Conservation (phyloP, 2,888 invertebrate species). For the Acronicta psi region DNA sequence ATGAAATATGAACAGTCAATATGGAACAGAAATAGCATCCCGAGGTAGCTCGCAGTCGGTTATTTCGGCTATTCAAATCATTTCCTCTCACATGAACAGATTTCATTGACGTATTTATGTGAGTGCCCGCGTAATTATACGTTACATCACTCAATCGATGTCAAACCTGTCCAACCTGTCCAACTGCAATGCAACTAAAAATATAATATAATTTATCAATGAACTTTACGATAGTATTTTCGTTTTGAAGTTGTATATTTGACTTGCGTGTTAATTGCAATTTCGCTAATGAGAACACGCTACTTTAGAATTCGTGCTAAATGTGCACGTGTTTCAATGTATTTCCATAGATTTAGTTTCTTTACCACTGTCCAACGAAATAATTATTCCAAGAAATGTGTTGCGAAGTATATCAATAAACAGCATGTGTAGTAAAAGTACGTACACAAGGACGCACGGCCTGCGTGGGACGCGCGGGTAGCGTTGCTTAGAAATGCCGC, state of each 20-base stretch:
- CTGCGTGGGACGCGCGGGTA: conserved; percentile 40
- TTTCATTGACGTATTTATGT: conserved; percentile 50
- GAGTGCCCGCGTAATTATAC: conserved; percentile 37
- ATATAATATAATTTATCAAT: conserved; percentile 1
- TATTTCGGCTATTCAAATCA: conserved; percentile 59
- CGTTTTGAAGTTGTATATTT: neutral
- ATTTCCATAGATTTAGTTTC: conserved; percentile 25
- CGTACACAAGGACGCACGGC: conserved; percentile 37
- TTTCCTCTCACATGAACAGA: conserved; percentile 45
- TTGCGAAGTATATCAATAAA: conserved; percentile 37
- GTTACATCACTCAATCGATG: conserved; percentile 29
- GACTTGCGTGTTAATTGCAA: conserved; percentile 12
- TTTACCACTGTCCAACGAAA: conserved; percentile 36
- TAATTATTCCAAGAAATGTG: conserved; percentile 50
- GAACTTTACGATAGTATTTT: conserved; percentile 8
- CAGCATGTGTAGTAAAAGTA: conserved; percentile 17
- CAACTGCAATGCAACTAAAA: conserved; percentile 3
- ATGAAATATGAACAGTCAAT: conserved; percentile 57
- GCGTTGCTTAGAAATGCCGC: conserved; percentile 66
- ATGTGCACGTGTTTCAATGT: conserved; percentile 29
- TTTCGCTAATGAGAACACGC: conserved; percentile 31
- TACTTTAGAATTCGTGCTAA: conserved; percentile 29
- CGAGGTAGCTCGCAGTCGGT: conserved; percentile 37
- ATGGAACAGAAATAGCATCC: conserved; percentile 57
- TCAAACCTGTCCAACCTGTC: conserved; percentile 23